Evolutionary conservation across 2,888 invertebrate genomes (phyloP).

Genomic region (Camponotus fellah): DNA sequence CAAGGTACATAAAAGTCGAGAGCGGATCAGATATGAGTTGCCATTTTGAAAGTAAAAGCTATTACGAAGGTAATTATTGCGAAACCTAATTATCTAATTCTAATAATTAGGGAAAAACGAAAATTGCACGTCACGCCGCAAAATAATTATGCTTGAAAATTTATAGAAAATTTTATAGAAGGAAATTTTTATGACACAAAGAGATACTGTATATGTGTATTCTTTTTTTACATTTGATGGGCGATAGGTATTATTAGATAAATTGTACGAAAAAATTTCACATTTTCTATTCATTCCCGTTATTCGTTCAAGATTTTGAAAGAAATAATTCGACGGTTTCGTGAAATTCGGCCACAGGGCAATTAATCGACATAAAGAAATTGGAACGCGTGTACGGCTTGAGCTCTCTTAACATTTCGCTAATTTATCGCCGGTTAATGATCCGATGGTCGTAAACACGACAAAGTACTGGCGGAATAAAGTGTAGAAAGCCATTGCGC

Average conservation of each 20-base stretch:
- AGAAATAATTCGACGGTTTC: neutral
- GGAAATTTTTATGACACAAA: neutral
- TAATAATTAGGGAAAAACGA: neutral
- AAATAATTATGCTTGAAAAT: neutral
- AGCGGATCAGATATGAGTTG: neutral
- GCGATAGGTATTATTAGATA: neutral
- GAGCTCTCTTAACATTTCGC: constrained; percentile 35
- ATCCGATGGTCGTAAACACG: constrained; percentile 48
- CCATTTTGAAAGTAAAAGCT: neutral
- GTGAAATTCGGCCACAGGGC: neutral
- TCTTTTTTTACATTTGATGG: neutral
- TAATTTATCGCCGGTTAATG: constrained; percentile 53
- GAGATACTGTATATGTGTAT: neutral
- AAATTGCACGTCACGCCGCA: neutral
- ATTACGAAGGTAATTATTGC: neutral
- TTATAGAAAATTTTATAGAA: neutral
- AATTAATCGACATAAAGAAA: constrained; percentile 36
- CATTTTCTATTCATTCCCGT: neutral
- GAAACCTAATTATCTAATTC: neutral
- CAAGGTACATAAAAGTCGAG: no score
- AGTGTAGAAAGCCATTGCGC: constrained; percentile 52
- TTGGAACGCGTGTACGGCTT: constrained; percentile 8
- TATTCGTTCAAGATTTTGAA: constrained; percentile 4
- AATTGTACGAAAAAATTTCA: neutral
- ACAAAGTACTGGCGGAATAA: constrained; percentile 42